Evolutionary conservation across 2,888 invertebrate species (phyloP), one percentile per base, ranked within the genome.

Genomic region (Mimumesa dahlbomi): DNA sequence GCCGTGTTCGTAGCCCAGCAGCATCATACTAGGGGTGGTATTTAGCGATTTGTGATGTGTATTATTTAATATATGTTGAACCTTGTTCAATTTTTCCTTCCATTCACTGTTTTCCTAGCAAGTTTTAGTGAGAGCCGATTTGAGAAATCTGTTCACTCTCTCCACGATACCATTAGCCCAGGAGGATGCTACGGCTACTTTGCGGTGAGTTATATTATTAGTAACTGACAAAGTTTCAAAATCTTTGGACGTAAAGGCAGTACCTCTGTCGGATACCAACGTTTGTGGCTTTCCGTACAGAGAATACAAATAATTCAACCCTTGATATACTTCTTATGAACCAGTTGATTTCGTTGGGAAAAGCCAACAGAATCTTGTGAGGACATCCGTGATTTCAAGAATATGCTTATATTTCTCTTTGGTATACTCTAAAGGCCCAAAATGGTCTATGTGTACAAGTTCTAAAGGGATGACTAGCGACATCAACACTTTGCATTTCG

Each of bases 1-100:
- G 2, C 45, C 5, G 0, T 36, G 36, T 2, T 56, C 46, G n/a
- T 16, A 34, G 2, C 46, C 46, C 1, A 58, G 29, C 0, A 49
- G 19, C 6, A 58, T 0, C 13, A 38, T 58, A 0, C 22, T 16
- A 0, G 48, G 58, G 1, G 48, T 16, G 5, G 25, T 1, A 9
- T 42, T 49, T 5, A 49, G 0, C 4, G 29, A 1, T 0, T 13
- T n/a, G 9, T 59, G 48, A 0, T 11, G 11, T 0, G 58, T 59
- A 21, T 49, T 59, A 4, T 59, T 59, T 0, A 59, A 16, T 0
- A 58, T 38, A 7, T 48, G 48, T 4, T 48, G 48, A 3, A n/a
- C 16, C 1, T 5, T 22, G 0, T 6, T 11, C 0, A 58, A 4
- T 1, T 6, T 2, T 0, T 1, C 0, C 0, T 40, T 25, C 58